Evolutionary conservation across 2,888 invertebrate genomes (phyloP).

Genomic region (Aleiodes leptofemur): DNA sequence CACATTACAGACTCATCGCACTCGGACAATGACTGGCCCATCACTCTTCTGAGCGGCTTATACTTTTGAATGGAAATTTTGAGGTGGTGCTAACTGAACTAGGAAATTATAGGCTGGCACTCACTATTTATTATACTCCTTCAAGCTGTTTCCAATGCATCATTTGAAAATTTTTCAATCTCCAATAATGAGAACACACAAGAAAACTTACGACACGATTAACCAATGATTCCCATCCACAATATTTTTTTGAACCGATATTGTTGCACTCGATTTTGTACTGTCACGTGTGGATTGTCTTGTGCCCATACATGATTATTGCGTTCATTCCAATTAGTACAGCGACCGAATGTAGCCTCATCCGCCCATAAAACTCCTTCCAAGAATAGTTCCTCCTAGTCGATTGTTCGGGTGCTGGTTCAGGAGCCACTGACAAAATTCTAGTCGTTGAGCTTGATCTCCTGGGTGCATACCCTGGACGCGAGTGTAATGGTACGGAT

Average conservation of each 20-base stretch:
- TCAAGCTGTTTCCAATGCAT: too few species aligned
- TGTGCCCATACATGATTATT: constrained; percentile 32
- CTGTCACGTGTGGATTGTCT: constrained; percentile 3
- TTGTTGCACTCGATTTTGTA: not conserved
- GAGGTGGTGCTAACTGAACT: too few species aligned
- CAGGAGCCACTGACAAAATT: constrained; percentile 27
- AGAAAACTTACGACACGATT: not conserved
- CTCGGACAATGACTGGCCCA: too few species aligned
- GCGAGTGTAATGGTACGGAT: constrained; percentile 32
- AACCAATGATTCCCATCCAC: constrained; percentile 12
- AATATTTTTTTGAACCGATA: not conserved
- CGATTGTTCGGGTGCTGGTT: not conserved
- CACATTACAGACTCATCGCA: too few species aligned
- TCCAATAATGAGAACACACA: not conserved
- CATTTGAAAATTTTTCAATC: too few species aligned
- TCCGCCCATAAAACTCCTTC: constrained; percentile 22
- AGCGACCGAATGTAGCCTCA: too few species aligned
- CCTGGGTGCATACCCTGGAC: constrained; percentile 6
- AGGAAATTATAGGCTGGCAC: too few species aligned
- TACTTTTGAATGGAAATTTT: too few species aligned
- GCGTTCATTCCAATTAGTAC: constrained; percentile 36
- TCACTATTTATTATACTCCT: too few species aligned
- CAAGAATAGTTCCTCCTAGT: constrained; percentile 22
- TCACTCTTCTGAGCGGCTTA: too few species aligned
- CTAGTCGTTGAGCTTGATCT: not conserved